Conservation (phyloP, 2,113 vertebrate species). For the Antennarius striatus region DNA sequence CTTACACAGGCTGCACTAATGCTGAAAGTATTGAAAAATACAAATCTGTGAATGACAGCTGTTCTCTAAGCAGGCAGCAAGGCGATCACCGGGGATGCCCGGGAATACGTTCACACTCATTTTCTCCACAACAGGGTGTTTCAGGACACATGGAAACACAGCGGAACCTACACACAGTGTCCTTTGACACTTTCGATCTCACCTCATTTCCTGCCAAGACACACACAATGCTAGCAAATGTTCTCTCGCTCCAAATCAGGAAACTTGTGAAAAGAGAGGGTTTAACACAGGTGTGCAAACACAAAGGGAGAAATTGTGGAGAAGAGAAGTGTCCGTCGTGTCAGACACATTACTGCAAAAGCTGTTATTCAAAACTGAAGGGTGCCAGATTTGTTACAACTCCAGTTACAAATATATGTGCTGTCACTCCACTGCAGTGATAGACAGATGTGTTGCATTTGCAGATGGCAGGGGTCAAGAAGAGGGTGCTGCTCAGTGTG, state of each 20-base stretch:
- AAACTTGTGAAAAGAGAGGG: conserved; percentile 2
- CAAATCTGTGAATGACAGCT: conserved; percentile 52
- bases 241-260: neutral
- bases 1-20: conserved; percentile 3
- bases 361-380: neutral
- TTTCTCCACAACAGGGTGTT: conserved; percentile 63
- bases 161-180: conserved; percentile 28
- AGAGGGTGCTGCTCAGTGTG: conserved; percentile 30
- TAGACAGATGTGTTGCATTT: conserved; percentile 57
- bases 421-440: conserved; percentile 11
- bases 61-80: conserved; percentile 45
- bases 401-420: conserved; percentile 20
- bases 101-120: conserved; percentile 57
- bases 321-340: neutral
- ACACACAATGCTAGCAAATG: conserved; percentile 17
- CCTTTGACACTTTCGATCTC: conserved; percentile 40
- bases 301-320: neutral
- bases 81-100: conserved; percentile 45
- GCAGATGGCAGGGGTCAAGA: conserved; percentile 52
- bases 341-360: neutral
- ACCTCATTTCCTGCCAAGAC: conserved; percentile 40
- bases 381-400: conserved; percentile 17
- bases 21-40: conserved; percentile 36
- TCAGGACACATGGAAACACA: conserved; percentile 54
- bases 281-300: conserved; percentile 8